Evolutionary conservation across 2,888 invertebrate species (phyloP).

Genomic region (Heliconius charithonia): DNA sequence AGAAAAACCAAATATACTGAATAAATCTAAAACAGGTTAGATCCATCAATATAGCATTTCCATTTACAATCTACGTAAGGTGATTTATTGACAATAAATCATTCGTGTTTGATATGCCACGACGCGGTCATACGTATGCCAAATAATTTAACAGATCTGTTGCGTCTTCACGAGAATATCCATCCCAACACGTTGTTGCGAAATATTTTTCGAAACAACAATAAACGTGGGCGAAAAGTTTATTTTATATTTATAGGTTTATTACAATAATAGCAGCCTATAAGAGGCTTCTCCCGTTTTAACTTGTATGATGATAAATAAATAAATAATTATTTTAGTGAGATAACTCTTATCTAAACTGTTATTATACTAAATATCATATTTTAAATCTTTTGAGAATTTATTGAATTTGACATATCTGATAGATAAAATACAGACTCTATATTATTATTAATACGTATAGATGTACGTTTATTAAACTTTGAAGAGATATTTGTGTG

Average conservation of each 20-base stretch:
- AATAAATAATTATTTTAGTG: too few species aligned
- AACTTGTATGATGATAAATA: too few species aligned
- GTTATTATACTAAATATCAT: too few species aligned
- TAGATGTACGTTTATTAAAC: too few species aligned
- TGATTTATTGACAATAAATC: conserved; percentile 42
- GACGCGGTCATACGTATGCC: conserved; percentile 29
- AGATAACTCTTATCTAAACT: too few species aligned
- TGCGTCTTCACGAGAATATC: conserved; percentile 32
- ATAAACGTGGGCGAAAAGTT: not conserved
- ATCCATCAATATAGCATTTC: conserved; percentile 34
- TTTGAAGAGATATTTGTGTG: too few species aligned
- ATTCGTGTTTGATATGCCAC: conserved; percentile 11
- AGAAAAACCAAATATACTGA: not conserved
- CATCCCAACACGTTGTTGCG: not conserved
- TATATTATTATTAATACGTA: too few species aligned
- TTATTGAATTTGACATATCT: too few species aligned
- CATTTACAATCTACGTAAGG: conserved; percentile 39
- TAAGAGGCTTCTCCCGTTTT: too few species aligned
- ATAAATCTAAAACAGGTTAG: conserved; percentile 22
- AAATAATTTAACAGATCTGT: conserved; percentile 36
- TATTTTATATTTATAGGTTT: not conserved
- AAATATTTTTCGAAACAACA: not conserved
- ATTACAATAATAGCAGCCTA: not conserved
- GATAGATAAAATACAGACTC: too few species aligned
- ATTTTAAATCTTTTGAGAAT: too few species aligned